Conservation (phyloP, 2,888 invertebrate genomes). For the Chirona hameri region DNA sequence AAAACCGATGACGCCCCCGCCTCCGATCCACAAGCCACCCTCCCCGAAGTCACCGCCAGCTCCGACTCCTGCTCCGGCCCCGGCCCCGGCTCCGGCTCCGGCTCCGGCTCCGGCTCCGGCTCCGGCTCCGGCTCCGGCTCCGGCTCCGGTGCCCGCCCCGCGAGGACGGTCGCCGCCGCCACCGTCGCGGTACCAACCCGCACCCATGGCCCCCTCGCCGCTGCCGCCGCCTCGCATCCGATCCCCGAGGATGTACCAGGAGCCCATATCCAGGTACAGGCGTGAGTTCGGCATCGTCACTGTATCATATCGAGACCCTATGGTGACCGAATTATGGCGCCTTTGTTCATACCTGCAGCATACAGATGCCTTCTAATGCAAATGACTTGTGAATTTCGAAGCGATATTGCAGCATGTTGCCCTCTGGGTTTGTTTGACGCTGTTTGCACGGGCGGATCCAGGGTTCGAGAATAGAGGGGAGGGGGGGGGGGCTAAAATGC, state of each 20-base stretch:
- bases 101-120: neutral
- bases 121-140: conserved; percentile 32
- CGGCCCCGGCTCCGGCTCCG: neutral
- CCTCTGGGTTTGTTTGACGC: no score
- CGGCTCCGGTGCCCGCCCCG: conserved; percentile 32
- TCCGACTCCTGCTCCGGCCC: conserved; percentile 32
- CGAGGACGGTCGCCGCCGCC: conserved; percentile 29
- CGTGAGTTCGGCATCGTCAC: no score
- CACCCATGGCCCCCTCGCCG: conserved; percentile 30
- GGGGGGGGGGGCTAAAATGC: no score
- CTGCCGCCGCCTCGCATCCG: conserved; percentile 31
- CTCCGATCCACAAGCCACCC: conserved; percentile 1
- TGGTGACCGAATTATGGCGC: no score
- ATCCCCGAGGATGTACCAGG: conserved; percentile 22
- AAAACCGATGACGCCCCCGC: conserved; percentile 30
- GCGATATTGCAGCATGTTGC: no score
- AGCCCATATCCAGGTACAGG: conserved; percentile 33
- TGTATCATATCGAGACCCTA: no score
- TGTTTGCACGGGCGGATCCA: no score
- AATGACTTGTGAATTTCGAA: no score
- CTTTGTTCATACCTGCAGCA: no score
- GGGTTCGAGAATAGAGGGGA: no score
- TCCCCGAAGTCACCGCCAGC: conserved; percentile 29
- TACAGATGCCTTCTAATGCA: no score
- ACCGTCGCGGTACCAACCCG: conserved; percentile 29